These are phyloP conservation scores for Nasonia vitripennis DNA, from an alignment of 1,140 invertebrate genomes.

Conservation along the genomic window DNA sequence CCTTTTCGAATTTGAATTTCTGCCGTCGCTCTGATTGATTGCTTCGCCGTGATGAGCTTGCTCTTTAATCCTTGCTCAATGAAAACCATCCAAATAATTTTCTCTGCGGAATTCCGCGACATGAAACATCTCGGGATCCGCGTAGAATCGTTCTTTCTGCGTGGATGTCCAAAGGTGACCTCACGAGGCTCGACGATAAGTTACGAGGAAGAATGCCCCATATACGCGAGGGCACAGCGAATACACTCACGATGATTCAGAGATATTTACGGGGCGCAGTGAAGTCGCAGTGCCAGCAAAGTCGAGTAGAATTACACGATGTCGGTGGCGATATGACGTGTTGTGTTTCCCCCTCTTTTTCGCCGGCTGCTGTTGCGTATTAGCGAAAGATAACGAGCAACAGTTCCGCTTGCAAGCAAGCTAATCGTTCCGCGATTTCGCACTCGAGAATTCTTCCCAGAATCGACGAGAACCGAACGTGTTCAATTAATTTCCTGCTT, in stretches of 20 bases:
- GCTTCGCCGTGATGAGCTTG: too few relatives aligned
- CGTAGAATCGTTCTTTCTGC: neutral
- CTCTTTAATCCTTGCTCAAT: too few relatives aligned
- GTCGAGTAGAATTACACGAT: slow-evolving; percentile 67
- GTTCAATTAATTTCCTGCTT: slow-evolving; percentile 15
- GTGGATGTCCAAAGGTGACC: slow-evolving; percentile 1
- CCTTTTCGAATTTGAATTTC: slow-evolving; percentile 2
- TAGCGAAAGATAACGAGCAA: neutral
- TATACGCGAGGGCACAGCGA: too few relatives aligned
- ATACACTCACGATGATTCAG: slow-evolving; percentile 65
- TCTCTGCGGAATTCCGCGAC: too few relatives aligned
- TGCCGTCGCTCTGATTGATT: neutral
- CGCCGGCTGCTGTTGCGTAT: too few relatives aligned
- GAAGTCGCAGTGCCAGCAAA: slow-evolving; percentile 57
- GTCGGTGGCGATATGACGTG: slow-evolving; percentile 64
- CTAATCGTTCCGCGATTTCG: too few relatives aligned
- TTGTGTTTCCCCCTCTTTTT: slow-evolving; percentile 7
- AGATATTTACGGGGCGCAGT: slow-evolving; percentile 69
- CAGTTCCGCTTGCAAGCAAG: neutral
- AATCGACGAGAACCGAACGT: neutral
- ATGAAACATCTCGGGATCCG: too few relatives aligned
- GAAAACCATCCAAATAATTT: too few relatives aligned
- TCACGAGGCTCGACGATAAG: slow-evolving; percentile 28
- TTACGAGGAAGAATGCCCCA: neutral
- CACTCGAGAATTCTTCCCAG: too few relatives aligned